Base-by-base conservation (phyloP, 2,113 vertebrate species). In the Otolemur garnettii region DNA sequence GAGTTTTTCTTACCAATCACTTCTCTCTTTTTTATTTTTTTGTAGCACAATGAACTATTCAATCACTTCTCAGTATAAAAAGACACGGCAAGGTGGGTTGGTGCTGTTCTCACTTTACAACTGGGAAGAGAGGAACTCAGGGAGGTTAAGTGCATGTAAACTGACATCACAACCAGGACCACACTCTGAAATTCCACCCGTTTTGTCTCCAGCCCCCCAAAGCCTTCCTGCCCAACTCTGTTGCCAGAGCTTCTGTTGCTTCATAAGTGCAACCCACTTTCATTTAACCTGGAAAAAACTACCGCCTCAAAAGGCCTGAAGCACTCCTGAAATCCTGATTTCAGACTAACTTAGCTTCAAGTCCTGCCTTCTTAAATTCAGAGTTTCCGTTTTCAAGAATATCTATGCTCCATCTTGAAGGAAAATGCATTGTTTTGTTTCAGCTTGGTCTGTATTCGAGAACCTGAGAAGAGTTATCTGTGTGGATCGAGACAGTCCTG, bases 161-260 rank as follows among this genome's bases (percentile, higher is more conserved):
- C 28, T 1, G 38, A 59, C 22, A 2, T 5, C 2, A 30, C 45
- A 71, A 4, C 35, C 33, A 42, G 79, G 26, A 35, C 21, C 1
- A 0, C 2, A 22, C 10, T 62, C 81, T 69, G 75, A 64, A 53
- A 19, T 26, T 38, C 68, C 50, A 0, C 0, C 6, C 12, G 1
- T 19, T 5, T 80, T 5, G 15, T n/a, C 66, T 28, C 30, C 60
- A 12, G 0, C 62, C 5, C 2, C 30, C 17, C 2, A 7, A 59
- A 11, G 5, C 3, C 59, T 42, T 12, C 13, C 4, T 4, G 0
- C 1, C 1, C 19, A 13, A 1, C 28, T 33, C 15, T 0, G 10
- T 33, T 9, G 0, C 68, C 13, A 19, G 21, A 19, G 18, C 22
- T 13, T 13, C 18, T 4, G 0, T 4, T 13, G 0, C 62, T 57